Base-by-base conservation (phyloP, 2,797 vertebrate genomes). In the Catharus ustulatus region DNA sequence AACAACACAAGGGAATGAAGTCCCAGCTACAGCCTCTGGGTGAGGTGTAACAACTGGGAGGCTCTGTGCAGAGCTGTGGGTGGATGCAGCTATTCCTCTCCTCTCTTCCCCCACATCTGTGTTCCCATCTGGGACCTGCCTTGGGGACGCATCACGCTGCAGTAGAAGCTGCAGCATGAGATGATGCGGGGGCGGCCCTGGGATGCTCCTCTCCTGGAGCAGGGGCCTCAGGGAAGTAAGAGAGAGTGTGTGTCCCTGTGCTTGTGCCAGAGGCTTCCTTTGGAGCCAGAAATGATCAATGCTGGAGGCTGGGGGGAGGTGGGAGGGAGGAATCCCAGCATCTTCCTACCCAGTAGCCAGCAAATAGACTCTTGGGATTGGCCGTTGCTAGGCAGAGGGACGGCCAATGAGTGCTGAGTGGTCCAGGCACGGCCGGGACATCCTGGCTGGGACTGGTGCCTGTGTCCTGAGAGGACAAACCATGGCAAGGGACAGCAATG, bases 321-420 rank as follows among this genome's bases (percentile, higher is more conserved):
- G 32, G 43, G 45, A 51, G 3, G 36, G 19, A 88, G 86, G 78
- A 92, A 92, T 69, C 81, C 75, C 84, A 68, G 79, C 75, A 75
- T 80, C 76, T 92, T 82, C 72, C 63, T 80, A 74, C 72, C 57
- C 61, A 8, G 68, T 61, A 91, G 73, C 84, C 71, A 29, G 78
- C 42, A 71, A 73, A 61, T 2, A 27, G 32, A 5, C 87, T 77
- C 76, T 21, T 21, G 85, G 84, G 91, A 94, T 89, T 92, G 87
- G 94, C 38, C 2, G 82, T 95, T 96, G 87, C 94, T 96, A 94
- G 86, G 91, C 83, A 12, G 22, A 34, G 58, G n/a, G 40, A 43
- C 69, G 93, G 83, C 93, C 94, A 95, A 93, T 95, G 89, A 30
- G 36, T 1, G 15, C 54, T 16, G 34, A 55, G 87, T 4, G 84